Conservation (phyloP, 2,797 vertebrate species). For the Enteromius argenteus region DNA sequence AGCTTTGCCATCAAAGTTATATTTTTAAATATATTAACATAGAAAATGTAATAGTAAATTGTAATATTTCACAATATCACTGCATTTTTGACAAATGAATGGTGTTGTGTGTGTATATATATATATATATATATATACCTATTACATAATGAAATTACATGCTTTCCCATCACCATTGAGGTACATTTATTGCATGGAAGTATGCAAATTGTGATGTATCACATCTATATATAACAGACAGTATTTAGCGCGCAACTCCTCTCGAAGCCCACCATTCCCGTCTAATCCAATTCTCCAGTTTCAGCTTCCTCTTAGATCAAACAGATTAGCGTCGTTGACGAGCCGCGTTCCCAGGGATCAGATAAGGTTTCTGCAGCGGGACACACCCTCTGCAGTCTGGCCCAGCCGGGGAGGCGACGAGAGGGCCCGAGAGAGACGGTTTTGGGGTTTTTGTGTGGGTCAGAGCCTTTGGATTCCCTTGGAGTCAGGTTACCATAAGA, state of each 20-base stretch:
- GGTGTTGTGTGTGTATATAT: no score
- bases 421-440: conserved; percentile 3
- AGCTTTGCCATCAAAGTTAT: background rate
- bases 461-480: conserved; percentile 53
- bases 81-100: background rate
- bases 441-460: conserved; percentile 48
- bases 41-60: background rate
- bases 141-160: background rate
- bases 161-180: background rate
- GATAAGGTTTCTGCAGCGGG: conserved; percentile 61
- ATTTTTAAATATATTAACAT: no score
- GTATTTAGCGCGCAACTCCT: conserved; percentile 14
- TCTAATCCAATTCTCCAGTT: conserved; percentile 59
- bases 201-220: background rate
- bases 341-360: conserved; percentile 56
- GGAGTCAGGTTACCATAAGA: conserved; percentile 54
- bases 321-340: conserved; percentile 63
- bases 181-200: background rate
- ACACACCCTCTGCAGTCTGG: conserved; percentile 58
- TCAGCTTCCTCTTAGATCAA: conserved; percentile 64
- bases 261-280: conserved; percentile 17
- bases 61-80: background rate
- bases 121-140: background rate
- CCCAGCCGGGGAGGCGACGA: conserved; percentile 42
- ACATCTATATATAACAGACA: background rate